Conservation (phyloP, 2,888 invertebrate genomes). For the Danaus chrysippus region DNA sequence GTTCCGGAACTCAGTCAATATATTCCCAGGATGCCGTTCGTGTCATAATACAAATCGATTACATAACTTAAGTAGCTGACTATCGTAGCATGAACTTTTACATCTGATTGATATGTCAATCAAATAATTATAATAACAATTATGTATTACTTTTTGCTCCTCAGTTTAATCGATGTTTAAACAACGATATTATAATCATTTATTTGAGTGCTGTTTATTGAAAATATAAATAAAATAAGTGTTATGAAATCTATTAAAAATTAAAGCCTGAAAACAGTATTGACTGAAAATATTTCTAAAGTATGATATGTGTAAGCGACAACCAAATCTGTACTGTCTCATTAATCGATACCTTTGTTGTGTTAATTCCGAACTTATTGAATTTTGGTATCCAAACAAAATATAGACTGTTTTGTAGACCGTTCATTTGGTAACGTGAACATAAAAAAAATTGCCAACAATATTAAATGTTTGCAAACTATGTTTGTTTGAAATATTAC, state of each 20-base stretch:
- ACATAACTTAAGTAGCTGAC: constrained; percentile 12
- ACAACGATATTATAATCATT: no score
- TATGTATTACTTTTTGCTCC: neutral
- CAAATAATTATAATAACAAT: constrained; percentile 12
- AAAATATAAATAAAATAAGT: no score
- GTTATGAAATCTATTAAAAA: no score
- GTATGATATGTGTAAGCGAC: no score
- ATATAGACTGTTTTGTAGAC: neutral
- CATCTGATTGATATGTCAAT: constrained; percentile 22
- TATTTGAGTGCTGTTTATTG: no score
- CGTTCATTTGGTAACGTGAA: constrained; percentile 17
- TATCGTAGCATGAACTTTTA: constrained; percentile 10
- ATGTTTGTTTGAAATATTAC: constrained; percentile 60
- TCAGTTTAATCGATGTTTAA: no score
- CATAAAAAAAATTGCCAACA: constrained; percentile 43
- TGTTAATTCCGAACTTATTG: no score
- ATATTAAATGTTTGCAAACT: constrained; percentile 51
- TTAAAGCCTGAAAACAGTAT: no score
- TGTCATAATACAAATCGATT: constrained; percentile 13
- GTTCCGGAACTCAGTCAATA: constrained; percentile 11
- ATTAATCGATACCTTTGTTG: no score
- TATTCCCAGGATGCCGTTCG: constrained; percentile 9
- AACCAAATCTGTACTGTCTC: no score
- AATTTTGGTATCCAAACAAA: neutral
- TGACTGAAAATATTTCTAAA: no score